Base-by-base conservation (phyloP, 2,888 invertebrate species). In the Drosophila multiciliata region DNA sequence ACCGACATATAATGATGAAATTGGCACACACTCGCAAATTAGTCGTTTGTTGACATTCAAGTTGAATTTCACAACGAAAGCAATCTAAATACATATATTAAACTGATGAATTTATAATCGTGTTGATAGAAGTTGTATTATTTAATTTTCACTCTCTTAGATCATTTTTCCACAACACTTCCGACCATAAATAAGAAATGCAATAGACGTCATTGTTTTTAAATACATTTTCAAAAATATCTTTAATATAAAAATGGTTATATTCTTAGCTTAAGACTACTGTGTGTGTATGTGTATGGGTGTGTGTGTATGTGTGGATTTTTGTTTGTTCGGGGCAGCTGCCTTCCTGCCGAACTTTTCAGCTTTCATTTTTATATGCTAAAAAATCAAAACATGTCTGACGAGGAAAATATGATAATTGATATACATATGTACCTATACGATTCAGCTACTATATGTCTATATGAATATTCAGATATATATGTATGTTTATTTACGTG, bases 241-340 rank as follows among this genome's bases (percentile, higher is more conserved):
- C 87, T 81, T 86, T 83, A 82, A 82, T 85, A 85, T 89, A 89
- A 87, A 84, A 85, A 87, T 76, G 75, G 35, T 89, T 88, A 84
- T 81, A 78, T 57, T 78, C 23, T 23, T 80, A 78, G 17, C 80
- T 71, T 80, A 80, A 35, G 69, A 58, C 78, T 85, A 89, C 66
- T 15, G 23, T 45, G 45, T 45, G 23, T 15, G 20, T 23, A 12
- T 73, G 74, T 68, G 68, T 71, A 38, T 66, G 29, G 77, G 29
- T 65, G 45, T 74, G 48, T 72, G 55, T 66, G 23, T 23, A 23
- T 71, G 40, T 66, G 11, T 32, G 26, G 15, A 9, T 54, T 54
- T 69, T 61, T 74, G 53, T 60, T 71, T 23, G 15, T 40, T 72
- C 49, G 50, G 62, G n/a, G 23, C 58, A 67, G 35, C 23, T 57